Evolutionary conservation across 2,797 vertebrate genomes (phyloP).

Genomic region (Alectoris magna): DNA sequence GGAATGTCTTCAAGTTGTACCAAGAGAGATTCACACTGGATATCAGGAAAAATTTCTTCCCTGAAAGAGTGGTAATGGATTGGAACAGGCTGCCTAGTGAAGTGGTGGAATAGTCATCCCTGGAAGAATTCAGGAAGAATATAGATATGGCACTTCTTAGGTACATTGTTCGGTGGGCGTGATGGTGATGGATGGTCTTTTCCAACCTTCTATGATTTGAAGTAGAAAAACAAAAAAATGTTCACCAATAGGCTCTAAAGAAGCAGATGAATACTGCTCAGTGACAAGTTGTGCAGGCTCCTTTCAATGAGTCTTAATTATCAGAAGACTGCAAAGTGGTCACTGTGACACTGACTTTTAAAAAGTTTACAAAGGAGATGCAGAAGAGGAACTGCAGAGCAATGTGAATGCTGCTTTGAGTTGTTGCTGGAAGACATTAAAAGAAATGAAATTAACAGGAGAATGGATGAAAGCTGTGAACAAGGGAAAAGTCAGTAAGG

Average conservation of each 20-base stretch:
- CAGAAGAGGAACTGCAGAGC: not conserved
- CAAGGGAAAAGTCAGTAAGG: not conserved
- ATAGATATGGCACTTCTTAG: no score
- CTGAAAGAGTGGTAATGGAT: no score
- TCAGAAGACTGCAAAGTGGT: not conserved
- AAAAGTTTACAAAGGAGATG: not conserved
- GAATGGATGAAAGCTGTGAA: not conserved
- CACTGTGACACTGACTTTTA: not conserved
- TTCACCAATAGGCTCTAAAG: not conserved
- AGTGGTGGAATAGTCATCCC: no score
- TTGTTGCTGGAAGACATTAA: not conserved
- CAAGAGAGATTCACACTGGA: no score
- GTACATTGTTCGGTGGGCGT: no score
- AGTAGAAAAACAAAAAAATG: not conserved
- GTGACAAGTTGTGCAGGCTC: not conserved
- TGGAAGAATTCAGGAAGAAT: no score
- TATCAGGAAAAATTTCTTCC: no score
- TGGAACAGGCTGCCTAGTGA: no score
- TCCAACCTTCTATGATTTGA: no score
- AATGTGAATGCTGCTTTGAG: not conserved
- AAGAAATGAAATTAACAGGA: not conserved
- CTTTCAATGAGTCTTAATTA: not conserved
- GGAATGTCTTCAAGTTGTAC: no score
- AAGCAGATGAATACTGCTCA: not conserved
- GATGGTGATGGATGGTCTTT: no score